A percentile compares a stretch with the other conserved stretches of the same genome.
These are phyloP conservation scores for Anoura caudifer DNA, from an alignment of 2,113 vertebrate genomes.

Conservation along the genomic window DNA sequence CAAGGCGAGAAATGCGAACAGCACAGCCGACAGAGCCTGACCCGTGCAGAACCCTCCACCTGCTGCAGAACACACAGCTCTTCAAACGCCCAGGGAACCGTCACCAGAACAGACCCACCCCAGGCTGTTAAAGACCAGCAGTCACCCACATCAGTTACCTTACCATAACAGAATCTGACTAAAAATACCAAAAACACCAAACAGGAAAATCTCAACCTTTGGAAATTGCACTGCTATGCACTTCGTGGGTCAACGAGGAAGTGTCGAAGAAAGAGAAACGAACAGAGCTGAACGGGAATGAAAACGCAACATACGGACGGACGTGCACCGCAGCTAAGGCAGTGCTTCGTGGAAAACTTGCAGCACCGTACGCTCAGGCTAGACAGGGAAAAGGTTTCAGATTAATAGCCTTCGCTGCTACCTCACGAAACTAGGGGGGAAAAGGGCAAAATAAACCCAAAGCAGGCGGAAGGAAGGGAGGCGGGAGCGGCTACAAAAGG, in stretches of 20 bases:
- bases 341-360: background rate
- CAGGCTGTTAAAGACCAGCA: background rate
- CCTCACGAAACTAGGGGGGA: background rate
- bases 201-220: background rate
- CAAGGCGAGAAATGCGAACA: rapidly evolving
- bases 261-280: background rate
- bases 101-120: background rate
- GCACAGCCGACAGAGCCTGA: rapidly evolving
- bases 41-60: rapidly evolving
- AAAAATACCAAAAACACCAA: background rate
- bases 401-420: background rate
- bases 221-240: background rate
- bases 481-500: background rate
- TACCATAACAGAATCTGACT: background rate
- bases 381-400: background rate
- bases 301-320: background rate
- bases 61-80: rapidly evolving
- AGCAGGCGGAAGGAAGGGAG: background rate
- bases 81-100: background rate
- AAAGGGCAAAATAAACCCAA: background rate
- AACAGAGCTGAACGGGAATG: background rate
- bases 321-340: background rate
- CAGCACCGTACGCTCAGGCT: background rate
- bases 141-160: background rate
- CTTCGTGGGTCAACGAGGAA: background rate